Conservation (phyloP, 2,888 invertebrate genomes). For the Heliconius cydno region DNA sequence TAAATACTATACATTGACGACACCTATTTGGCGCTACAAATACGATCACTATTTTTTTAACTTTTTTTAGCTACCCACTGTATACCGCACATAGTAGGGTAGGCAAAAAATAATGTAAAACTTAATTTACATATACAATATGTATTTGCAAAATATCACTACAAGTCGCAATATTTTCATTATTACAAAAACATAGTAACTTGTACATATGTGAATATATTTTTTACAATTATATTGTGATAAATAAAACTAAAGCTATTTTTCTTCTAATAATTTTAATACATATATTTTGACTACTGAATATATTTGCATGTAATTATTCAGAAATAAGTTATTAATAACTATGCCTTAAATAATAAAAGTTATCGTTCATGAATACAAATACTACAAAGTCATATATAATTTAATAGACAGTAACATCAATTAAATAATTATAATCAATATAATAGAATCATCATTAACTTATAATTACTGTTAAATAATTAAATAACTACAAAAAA, state of each 20-base stretch:
- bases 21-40: not conserved
- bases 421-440: not conserved
- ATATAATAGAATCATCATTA: not conserved
- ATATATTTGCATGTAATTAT: not conserved
- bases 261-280: constrained; percentile 7
- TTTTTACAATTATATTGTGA: not conserved
- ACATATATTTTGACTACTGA: not conserved
- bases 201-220: not conserved
- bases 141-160: too few species aligned
- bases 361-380: not conserved
- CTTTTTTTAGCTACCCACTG: not conserved
- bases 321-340: not conserved
- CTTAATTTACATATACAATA: too few species aligned
- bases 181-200: not conserved
- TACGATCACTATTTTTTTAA: not conserved
- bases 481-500: not conserved
- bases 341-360: not conserved
- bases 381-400: not conserved
- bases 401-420: not conserved
- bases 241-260: not conserved
- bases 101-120: too few species aligned
- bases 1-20: not conserved
- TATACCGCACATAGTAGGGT: too few species aligned
- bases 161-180: too few species aligned
- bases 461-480: not conserved